These are phyloP conservation scores for Elysia crispata DNA, from an alignment of 2,888 invertebrate genomes.

Conservation along the genomic window DNA sequence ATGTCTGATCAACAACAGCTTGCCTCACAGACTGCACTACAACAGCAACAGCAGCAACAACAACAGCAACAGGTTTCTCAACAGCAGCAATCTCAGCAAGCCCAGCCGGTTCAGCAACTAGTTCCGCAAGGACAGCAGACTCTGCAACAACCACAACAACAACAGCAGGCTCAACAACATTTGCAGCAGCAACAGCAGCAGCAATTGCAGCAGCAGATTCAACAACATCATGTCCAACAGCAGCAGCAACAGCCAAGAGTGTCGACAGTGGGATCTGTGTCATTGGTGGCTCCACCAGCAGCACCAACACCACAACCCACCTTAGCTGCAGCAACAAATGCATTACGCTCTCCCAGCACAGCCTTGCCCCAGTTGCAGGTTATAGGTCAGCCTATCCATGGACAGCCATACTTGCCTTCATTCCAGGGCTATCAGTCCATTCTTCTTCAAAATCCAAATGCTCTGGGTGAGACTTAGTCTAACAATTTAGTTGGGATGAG, in stretches of 20 bases:
- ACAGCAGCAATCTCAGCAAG: conserved; percentile 25
- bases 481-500: background rate
- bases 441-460: conserved; percentile 71
- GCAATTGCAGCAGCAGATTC: conserved; percentile 54
- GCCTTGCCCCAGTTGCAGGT: conserved; percentile 70
- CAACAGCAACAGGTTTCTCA: conserved; percentile 38
- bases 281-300: conserved; percentile 48
- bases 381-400: conserved; percentile 68
- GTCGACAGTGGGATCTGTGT: conserved; percentile 34
- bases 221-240: conserved; percentile 39
- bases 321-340: conserved; percentile 61
- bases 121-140: conserved; percentile 44
- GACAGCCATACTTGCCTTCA: conserved; percentile 66
- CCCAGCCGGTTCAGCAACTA: background rate
- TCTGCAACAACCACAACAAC: conserved; percentile 53
- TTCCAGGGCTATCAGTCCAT: conserved; percentile 64
- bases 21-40: conserved; percentile 6
- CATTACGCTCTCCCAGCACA: conserved; percentile 53
- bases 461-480: conserved; percentile 62
- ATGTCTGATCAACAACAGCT: background rate
- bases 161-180: conserved; percentile 53
- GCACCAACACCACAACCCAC: conserved; percentile 52
- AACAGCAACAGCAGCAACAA: conserved; percentile 31
- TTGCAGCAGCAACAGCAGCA: conserved; percentile 51
- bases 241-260: conserved; percentile 49